phyloP scores from a whole-genome alignment of 35 echinoderm and acorn worm genomes.

The Ophiothrix spiculata region DNA sequence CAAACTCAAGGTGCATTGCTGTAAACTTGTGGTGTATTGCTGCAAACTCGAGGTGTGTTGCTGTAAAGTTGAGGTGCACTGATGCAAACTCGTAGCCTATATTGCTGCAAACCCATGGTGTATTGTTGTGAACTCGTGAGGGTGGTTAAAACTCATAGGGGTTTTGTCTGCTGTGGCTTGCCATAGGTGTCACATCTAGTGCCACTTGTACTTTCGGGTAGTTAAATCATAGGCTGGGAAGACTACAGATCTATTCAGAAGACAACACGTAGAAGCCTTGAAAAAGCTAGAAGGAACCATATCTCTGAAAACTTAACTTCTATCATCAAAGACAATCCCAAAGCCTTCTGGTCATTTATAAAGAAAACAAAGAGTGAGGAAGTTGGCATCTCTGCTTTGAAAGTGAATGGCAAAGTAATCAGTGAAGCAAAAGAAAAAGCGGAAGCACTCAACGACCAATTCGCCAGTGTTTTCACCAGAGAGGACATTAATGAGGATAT shows the following conservation, averaged over 20 bases:
- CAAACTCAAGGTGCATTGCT: no score
- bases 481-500: background rate
- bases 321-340: background rate
- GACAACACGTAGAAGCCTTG: background rate
- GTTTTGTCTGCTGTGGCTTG: no score
- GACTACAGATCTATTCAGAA: background rate
- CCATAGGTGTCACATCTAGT: no score
- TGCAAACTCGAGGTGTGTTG: no score
- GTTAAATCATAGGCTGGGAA: no score
- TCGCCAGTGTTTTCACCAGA: constrained; percentile 21
- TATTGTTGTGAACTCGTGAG: no score
- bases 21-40: no score
- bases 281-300: background rate
- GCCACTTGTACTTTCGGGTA: no score
- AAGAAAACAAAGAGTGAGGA: constrained; percentile 1
- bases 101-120: no score
- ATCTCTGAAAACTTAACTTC: background rate
- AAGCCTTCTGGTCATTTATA: background rate
- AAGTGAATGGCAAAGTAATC: background rate
- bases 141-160: no score
- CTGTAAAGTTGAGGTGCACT: no score
- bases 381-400: background rate
- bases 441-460: background rate
- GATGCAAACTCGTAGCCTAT: no score
- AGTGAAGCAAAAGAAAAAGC: background rate